A percentile compares a stretch with the other conserved stretches of the same genome.
These are phyloP conservation scores for Chiloscyllium punctatum DNA, from an alignment of 2,797 vertebrate genomes.

Conservation along the genomic window DNA sequence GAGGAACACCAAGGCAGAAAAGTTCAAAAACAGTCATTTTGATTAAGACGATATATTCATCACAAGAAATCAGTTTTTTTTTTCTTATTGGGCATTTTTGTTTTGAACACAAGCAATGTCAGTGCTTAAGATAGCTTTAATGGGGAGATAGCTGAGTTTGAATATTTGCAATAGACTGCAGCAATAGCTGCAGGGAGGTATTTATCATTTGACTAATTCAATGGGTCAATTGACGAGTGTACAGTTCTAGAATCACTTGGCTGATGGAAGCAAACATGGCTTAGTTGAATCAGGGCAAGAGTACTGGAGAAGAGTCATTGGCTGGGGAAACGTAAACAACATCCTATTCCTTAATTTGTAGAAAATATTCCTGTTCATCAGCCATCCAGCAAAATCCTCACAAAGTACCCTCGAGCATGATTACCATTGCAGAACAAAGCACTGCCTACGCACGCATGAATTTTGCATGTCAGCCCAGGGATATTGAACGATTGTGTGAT, in stretches of 20 bases:
- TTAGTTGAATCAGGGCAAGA: neutral
- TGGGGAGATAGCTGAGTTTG: neutral
- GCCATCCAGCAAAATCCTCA: neutral
- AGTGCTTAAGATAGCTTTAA: neutral
- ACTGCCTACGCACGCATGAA: neutral
- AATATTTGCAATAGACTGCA: neutral
- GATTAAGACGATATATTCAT: neutral
- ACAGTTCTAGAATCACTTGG: neutral
- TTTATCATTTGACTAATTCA: constrained; percentile 12
- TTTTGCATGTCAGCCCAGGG: neutral
- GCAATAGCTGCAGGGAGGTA: neutral
- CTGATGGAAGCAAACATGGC: too few species aligned
- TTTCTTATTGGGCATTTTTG: neutral
- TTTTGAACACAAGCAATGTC: neutral
- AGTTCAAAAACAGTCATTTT: neutral
- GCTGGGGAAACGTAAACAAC: constrained; percentile 19
- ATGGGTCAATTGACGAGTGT: constrained; percentile 4
- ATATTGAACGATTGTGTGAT: neutral
- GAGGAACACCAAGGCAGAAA: neutral
- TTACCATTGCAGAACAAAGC: neutral
- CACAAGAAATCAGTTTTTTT: neutral
- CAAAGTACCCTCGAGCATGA: neutral
- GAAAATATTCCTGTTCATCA: neutral
- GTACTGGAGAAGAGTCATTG: neutral
- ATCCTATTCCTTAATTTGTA: neutral